A percentile compares a stretch with the other conserved stretches of the same genome.
Conservation (phyloP, 2,113 vertebrate species). For the Leptocoma aspasia region DNA sequence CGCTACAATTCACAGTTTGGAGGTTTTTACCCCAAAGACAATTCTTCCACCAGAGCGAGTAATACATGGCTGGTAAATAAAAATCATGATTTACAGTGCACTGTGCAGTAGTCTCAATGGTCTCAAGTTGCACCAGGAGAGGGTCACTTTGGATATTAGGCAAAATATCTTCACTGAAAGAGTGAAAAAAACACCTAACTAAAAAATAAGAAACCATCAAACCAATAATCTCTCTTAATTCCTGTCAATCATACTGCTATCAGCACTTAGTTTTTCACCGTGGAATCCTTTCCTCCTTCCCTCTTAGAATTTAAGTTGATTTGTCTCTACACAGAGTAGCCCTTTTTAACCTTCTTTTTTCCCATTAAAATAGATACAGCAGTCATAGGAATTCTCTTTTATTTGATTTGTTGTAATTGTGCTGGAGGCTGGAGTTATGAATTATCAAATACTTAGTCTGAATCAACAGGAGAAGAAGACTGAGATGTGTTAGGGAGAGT, state of each 20-base stretch:
- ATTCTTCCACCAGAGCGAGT: background rate
- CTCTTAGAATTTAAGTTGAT: background rate
- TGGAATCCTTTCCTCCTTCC: background rate
- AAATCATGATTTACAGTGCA: background rate
- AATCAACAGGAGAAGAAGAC: background rate
- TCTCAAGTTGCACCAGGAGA: background rate
- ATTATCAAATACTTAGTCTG: background rate
- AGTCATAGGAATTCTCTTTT: background rate
- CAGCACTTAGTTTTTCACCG: background rate
- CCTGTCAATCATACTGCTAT: background rate
- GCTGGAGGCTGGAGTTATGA: background rate
- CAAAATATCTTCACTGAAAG: background rate
- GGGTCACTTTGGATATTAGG: background rate
- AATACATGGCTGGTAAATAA: background rate
- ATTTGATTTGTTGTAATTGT: background rate
- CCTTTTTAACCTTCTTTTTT: too few relatives aligned
- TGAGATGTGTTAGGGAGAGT: background rate
- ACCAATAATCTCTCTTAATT: background rate
- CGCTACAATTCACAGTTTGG: background rate
- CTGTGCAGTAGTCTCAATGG: background rate
- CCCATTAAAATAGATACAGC: background rate
- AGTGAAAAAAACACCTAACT: accelerated
- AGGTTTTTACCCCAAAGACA: background rate
- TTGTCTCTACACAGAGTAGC: background rate
- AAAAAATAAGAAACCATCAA: background rate